A percentile compares a stretch with the other conserved stretches of the same genome.
Conservation (phyloP, 2,888 invertebrate species). For the Osmoderma eremita region DNA sequence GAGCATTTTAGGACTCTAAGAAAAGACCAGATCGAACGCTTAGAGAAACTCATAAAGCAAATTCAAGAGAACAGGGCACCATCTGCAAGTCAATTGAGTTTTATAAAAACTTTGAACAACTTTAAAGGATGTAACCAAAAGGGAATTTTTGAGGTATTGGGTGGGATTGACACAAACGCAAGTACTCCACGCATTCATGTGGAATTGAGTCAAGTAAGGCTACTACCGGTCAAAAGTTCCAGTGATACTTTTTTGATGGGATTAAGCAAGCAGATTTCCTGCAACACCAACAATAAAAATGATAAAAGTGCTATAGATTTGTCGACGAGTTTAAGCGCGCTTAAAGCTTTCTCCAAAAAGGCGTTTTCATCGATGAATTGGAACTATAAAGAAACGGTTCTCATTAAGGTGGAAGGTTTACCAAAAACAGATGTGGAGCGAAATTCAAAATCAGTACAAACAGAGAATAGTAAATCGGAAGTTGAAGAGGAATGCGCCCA, state of each 20-base stretch:
- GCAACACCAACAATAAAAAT: neutral
- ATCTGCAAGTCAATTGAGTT: conserved; percentile 11
- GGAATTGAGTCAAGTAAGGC: conserved; percentile 7
- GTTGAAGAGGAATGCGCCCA: neutral
- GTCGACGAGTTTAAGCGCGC: neutral
- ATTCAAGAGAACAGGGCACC: conserved; percentile 22
- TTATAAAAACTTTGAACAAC: conserved; percentile 42
- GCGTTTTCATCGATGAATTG: conserved; percentile 13
- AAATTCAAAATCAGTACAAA: conserved; percentile 21
- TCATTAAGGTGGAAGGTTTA: conserved; percentile 21
- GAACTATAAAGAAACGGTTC: conserved; percentile 13
- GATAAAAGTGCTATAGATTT: conserved; percentile 7
- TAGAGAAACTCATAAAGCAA: conserved; percentile 33
- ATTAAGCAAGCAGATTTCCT: conserved; percentile 13
- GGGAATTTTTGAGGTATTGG: conserved; percentile 28
- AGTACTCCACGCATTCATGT: neutral
- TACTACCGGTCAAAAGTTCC: conserved; percentile 30
- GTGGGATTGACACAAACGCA: conserved; percentile 2
- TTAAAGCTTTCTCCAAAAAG: conserved; percentile 10
- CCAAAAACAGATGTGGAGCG: neutral
- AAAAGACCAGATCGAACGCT: conserved; percentile 26
- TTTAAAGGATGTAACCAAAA: conserved; percentile 9
- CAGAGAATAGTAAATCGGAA: conserved; percentile 5
- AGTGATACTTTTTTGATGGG: conserved; percentile 33
- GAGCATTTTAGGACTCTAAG: conserved; percentile 38